Base-by-base conservation (phyloP, 2,113 vertebrate species). In the Siphamia tubifer region DNA sequence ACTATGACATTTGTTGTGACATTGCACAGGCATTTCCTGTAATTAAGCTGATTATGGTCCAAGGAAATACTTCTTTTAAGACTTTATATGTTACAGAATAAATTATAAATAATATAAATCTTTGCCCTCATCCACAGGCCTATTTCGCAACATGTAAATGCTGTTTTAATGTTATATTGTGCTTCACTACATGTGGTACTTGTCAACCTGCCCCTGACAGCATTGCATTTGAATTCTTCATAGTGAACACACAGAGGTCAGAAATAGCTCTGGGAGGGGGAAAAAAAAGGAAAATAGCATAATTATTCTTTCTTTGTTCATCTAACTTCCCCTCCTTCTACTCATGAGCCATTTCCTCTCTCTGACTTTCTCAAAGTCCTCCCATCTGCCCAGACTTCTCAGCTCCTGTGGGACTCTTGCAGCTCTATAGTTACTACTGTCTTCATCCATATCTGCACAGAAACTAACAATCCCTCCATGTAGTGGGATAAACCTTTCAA, bases 121-220 rank as follows among this genome's bases (percentile, higher is more conserved):
- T n/a, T n/a, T n/a, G n/a, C n/a, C n/a, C n/a, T n/a, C n/a, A n/a
- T n/a, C n/a, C n/a, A n/a, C n/a, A n/a, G n/a, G n/a, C n/a, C n/a
- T n/a, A n/a, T 49, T 61, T 55, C 30, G 34, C 43, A 45, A 68
- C 2, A 30, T 57, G 38, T 4, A 55, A 71, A 73, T 64, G 17
- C 2, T 2, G 23, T 54, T 71, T 54, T 6, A 6, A 15, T 34
- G 32, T 12, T 30, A 17, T n/a, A n/a, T 21, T 45, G 34, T 55
- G 16, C 49, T 1, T 17, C 8, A 23, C 8, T 1, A 10, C 6
- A 20, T 0, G 0, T 31, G 21, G 54, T 13, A 8, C 9, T 8
- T 9, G 1, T 27, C 2, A 15, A 48, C 11, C 8, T 12, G 53
- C 15, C 19, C 6, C 19, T 20, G 34, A 8, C 19, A 11, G 20